Evolutionary conservation across 2,113 vertebrate species (phyloP).

Genomic region (Ptyas mucosa): DNA sequence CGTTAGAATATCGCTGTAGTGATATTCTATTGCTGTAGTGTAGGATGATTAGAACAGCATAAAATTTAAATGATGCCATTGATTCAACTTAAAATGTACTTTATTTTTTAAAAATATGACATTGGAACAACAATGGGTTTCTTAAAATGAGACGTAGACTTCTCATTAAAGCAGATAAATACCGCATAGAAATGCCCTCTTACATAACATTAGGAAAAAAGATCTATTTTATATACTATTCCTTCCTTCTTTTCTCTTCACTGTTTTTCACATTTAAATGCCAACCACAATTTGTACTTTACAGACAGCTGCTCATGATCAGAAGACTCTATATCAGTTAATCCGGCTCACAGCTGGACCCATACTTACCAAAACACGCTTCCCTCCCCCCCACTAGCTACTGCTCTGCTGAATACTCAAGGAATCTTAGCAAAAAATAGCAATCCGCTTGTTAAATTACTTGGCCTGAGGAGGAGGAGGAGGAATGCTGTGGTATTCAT

Average conservation of each 20-base stretch:
- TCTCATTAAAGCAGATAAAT: background rate
- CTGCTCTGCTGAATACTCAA: slow-evolving; percentile 10
- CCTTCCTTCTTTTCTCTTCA: background rate
- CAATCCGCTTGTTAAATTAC: slow-evolving; percentile 1
- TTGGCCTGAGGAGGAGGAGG: background rate
- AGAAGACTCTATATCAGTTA: slow-evolving; percentile 15
- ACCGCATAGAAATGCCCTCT: background rate
- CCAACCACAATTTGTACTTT: background rate
- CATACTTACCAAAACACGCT: slow-evolving; percentile 49
- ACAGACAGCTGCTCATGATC: slow-evolving; percentile 60
- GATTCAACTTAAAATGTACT: background rate
- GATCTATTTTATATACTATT: background rate
- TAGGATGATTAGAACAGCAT: background rate
- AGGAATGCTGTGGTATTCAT: accelerated
- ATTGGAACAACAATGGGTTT: background rate
- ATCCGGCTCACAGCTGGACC: slow-evolving; percentile 27
- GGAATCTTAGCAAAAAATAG: background rate
- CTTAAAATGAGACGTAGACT: background rate
- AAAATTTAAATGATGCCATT: background rate
- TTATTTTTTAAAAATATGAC: background rate
- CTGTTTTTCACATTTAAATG: slow-evolving; percentile 38
- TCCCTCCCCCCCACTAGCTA: background rate
- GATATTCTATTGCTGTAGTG: background rate
- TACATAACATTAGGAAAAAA: background rate
- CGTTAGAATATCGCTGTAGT: background rate